Base-by-base conservation (phyloP, 2,888 invertebrate genomes). In the Quadriops clusia region DNA sequence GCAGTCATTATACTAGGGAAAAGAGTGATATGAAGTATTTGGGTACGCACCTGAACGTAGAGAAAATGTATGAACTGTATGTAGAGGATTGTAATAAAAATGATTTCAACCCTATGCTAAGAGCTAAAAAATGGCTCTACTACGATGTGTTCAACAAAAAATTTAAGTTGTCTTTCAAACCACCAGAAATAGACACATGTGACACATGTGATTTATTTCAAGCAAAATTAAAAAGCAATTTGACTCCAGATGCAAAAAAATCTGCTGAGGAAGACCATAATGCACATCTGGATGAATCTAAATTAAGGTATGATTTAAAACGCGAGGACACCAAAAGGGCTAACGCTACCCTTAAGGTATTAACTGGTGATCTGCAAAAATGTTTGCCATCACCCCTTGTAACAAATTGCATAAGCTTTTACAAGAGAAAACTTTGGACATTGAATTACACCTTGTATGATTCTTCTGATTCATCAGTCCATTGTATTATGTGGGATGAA, bases 401-500 rank as follows among this genome's bases (percentile, higher is more conserved):
- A 6, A 32, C 29, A 20, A 41, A 43, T 27, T 8, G 13, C 7
- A 34, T 39, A 34, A 40, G 41, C 21, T 40, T 42, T 29, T 42
- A 41, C 29, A 29, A 11, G 8, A 23, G 40, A 11, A 41, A 42
- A 21, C 23, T 42, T 13, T 41, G 39, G 37, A 37, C 37, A 10
- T 37, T 20, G 14, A 38, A 38, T 15, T 38, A 21, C 7, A 40
- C 37, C 3, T 32, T 37, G 6, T 21, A 32, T 12, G 33, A 40
- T 23, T 11, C 35, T 4, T 23, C 34, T 6, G 16, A 20, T 6
- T 30, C 38, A 9, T 16, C 20, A n/a, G 12, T 34, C 3, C 16
- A 36, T 11, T 45, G 41, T 21, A 23, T 37, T 7, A 32, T 41
- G 26, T 45, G 42, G 40, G 42, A 45, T 23, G 41, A 44, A 33